These are phyloP conservation scores for Dendronephthya gigantea DNA, from an alignment of 64 coral and sea anemone genomes.

Conservation along the genomic window DNA sequence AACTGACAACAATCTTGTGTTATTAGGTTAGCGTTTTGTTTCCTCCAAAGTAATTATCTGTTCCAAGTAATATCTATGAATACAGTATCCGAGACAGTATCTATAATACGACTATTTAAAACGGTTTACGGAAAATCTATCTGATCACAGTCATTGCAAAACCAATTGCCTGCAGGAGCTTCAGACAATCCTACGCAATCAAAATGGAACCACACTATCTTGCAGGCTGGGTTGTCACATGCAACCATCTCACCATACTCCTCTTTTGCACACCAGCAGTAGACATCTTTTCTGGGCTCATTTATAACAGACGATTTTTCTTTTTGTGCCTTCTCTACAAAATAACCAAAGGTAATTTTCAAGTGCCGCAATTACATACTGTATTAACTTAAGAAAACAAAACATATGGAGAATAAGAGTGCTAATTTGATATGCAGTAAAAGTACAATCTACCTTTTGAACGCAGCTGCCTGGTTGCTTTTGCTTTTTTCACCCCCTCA, in stretches of 20 bases:
- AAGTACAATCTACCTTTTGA: neutral
- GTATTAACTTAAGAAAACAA: no score
- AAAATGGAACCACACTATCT: conserved; percentile 7
- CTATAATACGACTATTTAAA: neutral
- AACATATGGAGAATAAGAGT: no score
- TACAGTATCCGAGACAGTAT: neutral
- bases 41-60: no score
- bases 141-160: neutral
- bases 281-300: neutral
- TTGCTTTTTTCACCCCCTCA: conserved; percentile 7
- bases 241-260: conserved; percentile 7
- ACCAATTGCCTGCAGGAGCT: neutral
- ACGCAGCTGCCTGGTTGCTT: neutral
- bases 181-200: conserved; percentile 5
- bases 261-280: neutral
- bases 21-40: no score
- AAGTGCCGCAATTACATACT: no score
- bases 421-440: neutral
- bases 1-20: no score
- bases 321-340: no score
- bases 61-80: neutral
- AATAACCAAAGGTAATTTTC: no score
- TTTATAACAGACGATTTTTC: no score
- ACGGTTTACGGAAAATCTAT: neutral
- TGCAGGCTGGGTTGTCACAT: conserved; percentile 6